A percentile compares a stretch with the other conserved stretches of the same genome.
phyloP scores from a whole-genome alignment of 2,797 vertebrate species.

The Typhlichthys subterraneus region DNA sequence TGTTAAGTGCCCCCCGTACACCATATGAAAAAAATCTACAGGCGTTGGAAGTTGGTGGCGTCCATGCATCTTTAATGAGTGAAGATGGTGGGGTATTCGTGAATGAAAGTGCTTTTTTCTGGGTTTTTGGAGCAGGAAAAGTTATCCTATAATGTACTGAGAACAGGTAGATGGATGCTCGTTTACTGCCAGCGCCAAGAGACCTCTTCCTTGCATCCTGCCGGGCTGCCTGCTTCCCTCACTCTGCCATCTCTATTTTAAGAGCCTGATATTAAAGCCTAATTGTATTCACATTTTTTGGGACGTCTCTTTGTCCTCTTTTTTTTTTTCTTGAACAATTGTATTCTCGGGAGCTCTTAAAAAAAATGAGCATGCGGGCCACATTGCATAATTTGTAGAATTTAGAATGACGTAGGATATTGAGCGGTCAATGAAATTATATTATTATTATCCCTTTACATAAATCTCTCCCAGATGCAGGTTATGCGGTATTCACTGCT shows the following conservation, averaged over 20 bases:
- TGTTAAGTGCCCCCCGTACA: too few species aligned
- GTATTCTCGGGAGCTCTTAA: constrained; percentile 10
- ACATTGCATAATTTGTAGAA: background rate
- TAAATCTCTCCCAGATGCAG: constrained; percentile 30
- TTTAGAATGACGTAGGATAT: background rate
- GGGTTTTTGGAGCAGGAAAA: constrained; percentile 68
- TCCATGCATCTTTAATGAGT: constrained; percentile 66
- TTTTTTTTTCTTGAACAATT: constrained; percentile 5
- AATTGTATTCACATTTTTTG: constrained; percentile 49
- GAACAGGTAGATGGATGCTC: constrained; percentile 45
- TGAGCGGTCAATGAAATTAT: background rate
- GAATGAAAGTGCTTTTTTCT: constrained; percentile 69
- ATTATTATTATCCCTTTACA: constrained; percentile 8
- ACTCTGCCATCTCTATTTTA: constrained; percentile 63
- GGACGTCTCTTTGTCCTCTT: constrained; percentile 19
- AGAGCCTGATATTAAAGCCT: constrained; percentile 54
- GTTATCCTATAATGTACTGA: constrained; percentile 40
- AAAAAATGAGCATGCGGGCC: background rate
- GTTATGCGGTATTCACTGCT: constrained; percentile 4
- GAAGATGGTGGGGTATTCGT: constrained; percentile 53
- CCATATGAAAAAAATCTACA: too few species aligned
- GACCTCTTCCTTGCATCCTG: constrained; percentile 49
- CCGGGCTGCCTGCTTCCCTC: constrained; percentile 41
- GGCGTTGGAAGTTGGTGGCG: constrained; percentile 20
- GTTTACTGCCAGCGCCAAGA: constrained; percentile 53